Base-by-base conservation (phyloP, 1,140 invertebrate genomes). In the Pseudomyrmex dendroicus region DNA sequence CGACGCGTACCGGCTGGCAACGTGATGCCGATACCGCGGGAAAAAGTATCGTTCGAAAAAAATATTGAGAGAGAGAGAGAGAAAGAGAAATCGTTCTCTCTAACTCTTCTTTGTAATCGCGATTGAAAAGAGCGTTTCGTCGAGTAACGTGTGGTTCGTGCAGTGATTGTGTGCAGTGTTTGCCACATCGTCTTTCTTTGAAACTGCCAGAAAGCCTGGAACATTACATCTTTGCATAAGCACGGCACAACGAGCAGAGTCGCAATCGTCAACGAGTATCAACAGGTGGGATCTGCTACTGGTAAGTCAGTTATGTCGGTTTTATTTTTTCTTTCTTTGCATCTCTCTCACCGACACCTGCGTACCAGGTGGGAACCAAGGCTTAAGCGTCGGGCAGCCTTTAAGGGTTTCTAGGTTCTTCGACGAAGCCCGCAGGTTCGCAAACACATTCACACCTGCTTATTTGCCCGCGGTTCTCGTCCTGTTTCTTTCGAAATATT, bases 221-320 rank as follows among this genome's bases (percentile, higher is more conserved):
- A 35, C 35, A 35, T 35, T 35, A 35, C 35, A 35, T 35, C 35
- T 35, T 5, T 35, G 5, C 48, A 56, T 57, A 25, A 54, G 46
- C 15, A 48, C 52, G 35, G 85, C 82, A 59, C 25, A 25, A 25
- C 56, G 22, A 72, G 35, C 15, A 48, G 17, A 67, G 54, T 62
- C 22, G 64, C 59, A 66, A 62, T 62, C 77, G 57, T 56, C 74
- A 73, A 22, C 70, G 64, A 50, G 85, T 84, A 86, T 91, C 92
- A 93, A 93, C 92, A 93, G 92, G 92, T 92, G 92, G 85, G 87
- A 89, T 89, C 84, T 87, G 86, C 88, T 83, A 87, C 83, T 92
- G 92, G 35, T 35, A 90, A 35, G 35, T 35, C 35, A 35, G 35
- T 35, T 92, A 92, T 25, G 56, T 76, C 54, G 56, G 83, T 48